Evolutionary conservation across 1,140 invertebrate species (phyloP).

Genomic region (Sinonovacula constricta): DNA sequence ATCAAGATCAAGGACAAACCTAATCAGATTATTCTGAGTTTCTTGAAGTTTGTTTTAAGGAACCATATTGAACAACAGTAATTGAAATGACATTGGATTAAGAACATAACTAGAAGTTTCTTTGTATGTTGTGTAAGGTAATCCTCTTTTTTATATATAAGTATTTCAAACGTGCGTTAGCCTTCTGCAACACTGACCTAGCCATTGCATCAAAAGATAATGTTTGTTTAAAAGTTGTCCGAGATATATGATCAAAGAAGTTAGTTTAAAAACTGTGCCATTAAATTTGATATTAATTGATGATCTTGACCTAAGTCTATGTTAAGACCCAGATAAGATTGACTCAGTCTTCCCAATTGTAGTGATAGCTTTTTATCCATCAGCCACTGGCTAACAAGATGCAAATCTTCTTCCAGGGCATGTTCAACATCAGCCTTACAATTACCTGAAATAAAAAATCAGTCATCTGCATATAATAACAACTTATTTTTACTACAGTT

Average conservation of each 20-base stretch:
- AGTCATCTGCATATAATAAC: conserved; percentile 53
- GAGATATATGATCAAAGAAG: conserved; percentile 20
- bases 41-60: no score
- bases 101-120: conserved; percentile 13
- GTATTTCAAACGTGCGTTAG: no score
- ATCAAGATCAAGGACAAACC: conserved; percentile 28
- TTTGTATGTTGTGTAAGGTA: conserved; percentile 25
- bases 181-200: conserved; percentile 27
- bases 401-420: no score
- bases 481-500: conserved; percentile 23
- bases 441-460: conserved; percentile 47
- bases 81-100: conserved; percentile 34
- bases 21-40: conserved; percentile 23
- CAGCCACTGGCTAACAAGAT: conserved; percentile 27
- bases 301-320: conserved; percentile 7
- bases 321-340: conserved; percentile 24
- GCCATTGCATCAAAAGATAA: conserved; percentile 14
- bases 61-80: conserved; percentile 19
- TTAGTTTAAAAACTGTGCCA: no score
- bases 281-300: no score
- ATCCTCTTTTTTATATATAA: conserved; percentile 12
- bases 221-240: conserved; percentile 28
- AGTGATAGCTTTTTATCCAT: no score
- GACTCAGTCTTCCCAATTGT: conserved; percentile 46
- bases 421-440: no score